A percentile compares a stretch with the other conserved stretches of the same genome.
These are phyloP conservation scores for Eurois occulta DNA, from an alignment of 2,888 invertebrate species.

Conservation along the genomic window DNA sequence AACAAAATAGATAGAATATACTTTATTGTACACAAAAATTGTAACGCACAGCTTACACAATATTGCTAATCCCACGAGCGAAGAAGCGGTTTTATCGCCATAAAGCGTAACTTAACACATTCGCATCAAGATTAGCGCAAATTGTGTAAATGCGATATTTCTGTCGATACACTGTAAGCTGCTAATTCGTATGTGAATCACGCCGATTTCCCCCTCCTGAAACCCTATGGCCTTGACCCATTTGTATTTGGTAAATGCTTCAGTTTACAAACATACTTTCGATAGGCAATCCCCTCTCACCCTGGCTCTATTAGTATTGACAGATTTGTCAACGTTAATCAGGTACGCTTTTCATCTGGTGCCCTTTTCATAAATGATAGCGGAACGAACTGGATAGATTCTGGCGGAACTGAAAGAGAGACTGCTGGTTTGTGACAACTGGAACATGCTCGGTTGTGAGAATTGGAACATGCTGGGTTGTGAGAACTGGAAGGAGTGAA, in stretches of 20 bases:
- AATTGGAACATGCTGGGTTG: too few relatives aligned
- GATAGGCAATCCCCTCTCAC: slow-evolving; percentile 16
- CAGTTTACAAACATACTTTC: slow-evolving; percentile 31
- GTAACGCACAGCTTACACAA: not conserved
- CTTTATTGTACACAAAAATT: not conserved
- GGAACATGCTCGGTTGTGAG: too few relatives aligned
- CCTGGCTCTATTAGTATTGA: slow-evolving; percentile 36
- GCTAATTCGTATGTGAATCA: not conserved
- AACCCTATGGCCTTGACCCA: not conserved
- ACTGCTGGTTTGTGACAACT: not conserved
- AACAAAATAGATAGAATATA: not conserved
- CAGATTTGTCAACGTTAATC: slow-evolving; percentile 34
- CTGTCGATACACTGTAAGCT: not conserved
- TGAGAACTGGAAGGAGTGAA: too few relatives aligned
- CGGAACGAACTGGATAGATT: not conserved
- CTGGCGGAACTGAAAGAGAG: not conserved
- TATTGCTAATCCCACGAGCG: not conserved
- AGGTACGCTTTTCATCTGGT: slow-evolving; percentile 31
- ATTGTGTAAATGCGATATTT: not conserved
- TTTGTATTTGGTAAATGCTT: slow-evolving; percentile 22
- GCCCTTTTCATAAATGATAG: not conserved
- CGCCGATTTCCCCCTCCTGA: not conserved
- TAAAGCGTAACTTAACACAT: not conserved
- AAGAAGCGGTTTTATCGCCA: not conserved
- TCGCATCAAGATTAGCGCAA: not conserved